Base-by-base conservation (phyloP, 2,113 vertebrate species). In the Barbus barbus region DNA sequence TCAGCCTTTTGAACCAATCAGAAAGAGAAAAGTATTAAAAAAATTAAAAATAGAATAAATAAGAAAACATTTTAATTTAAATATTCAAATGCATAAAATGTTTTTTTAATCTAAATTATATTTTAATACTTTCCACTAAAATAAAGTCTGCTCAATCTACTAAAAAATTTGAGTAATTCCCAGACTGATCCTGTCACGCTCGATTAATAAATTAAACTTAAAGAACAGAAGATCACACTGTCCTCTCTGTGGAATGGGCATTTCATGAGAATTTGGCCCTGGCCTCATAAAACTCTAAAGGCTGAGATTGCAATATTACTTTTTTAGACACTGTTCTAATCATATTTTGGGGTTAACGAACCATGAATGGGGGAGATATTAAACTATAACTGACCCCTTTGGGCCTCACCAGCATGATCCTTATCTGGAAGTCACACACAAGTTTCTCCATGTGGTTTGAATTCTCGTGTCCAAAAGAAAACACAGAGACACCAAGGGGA, bases 181-280 rank as follows among this genome's bases (percentile, higher is more conserved):
- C 77, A 81, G 80, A 83, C 81, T 48, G 16, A 81, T 74, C 6
- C 24, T 28, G 22, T 56, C 85, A 84, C 76, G 9, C 82, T 81
- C 77, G 85, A 72, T 86, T 80, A 83, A 84, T 86, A 85, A 89
- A 83, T 69, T 69, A 79, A 67, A 51, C 65, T 38, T 26, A 74
- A 58, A 79, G 73, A 46, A 74, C 38, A 60, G 86, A 76, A 88
- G 85, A 79, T 67, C 28, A 67, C 65, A 75, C 78, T 36, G 75
- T 82, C 51, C 74, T 89, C 61, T 86, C 77, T 36, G 86, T 87
- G 87, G 83, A 86, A 60, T 88, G 36, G 33, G 77, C 83, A 79
- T 88, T 81, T 84, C 91, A 90, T 94, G 93, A 92, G 91, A 93
- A 93, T 86, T 78, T 92, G 90, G 90, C 92, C 91, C 84, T 86